Base-by-base conservation (phyloP, 2,113 vertebrate genomes). In the Microcebus ravelobensis region DNA sequence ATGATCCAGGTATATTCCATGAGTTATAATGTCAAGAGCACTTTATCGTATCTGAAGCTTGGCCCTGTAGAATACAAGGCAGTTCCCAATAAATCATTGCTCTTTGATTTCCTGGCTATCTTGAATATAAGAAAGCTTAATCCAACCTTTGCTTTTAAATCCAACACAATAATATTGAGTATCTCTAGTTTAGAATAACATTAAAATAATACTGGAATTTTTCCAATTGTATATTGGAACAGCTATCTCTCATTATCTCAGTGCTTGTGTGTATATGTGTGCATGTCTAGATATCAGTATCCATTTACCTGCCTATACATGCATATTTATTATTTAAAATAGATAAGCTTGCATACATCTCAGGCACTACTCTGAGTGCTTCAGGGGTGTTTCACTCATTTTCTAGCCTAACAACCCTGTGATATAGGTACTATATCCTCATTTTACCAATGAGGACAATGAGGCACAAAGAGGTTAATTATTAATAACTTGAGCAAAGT, bases 1-100 rank as follows among this genome's bases (percentile, higher is more conserved):
- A 12, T 21, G 79, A 84, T 55, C 42, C 83, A 25, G 67, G 42
- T 76, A 10, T 81, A 76, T 97, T 79, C 95, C 80, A 71, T 87
- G 93, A 94, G 87, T 50, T 71, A 48, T 27, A 83, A 70, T 76
- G 79, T 90, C 91, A 74, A 63, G 57, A 18, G 21, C 5, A 31
- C 79, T 91, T 93, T 65, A 31, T 67, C 61, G 34, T 57, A 76
- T 45, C 80, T 92, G 50, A 57, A 68, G 68, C 52, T 21, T 42
- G 29, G 23, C 57, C 20, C 0, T 71, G 27, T 63, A 36, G 36
- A 87, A 59, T 52, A 15, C 45, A 3, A 15, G 34, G n/a, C 34
- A 31, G 11, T 25, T 76, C 23, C 63, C 27, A 3, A 29, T 5
- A 52, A 74, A 13, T 34, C 20, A 21, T 3, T 6, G 34, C 9